Evolutionary conservation across 2,888 invertebrate genomes (phyloP).

Genomic region (Cerastis leucographa): DNA sequence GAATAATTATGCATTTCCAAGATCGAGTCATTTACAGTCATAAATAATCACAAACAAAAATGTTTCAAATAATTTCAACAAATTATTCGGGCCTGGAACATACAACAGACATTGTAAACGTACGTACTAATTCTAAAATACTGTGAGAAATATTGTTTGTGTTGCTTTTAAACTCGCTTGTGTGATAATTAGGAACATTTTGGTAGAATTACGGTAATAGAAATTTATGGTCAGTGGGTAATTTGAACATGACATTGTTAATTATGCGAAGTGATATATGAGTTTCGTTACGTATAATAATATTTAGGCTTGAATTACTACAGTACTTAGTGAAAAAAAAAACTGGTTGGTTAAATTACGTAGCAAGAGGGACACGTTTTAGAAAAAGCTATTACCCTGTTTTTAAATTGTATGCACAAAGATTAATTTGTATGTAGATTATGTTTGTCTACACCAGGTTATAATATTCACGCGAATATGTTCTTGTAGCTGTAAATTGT

Average conservation of each 20-base stretch:
- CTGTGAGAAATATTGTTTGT: constrained; percentile 31
- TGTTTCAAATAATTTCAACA: background rate
- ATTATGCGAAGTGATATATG: constrained; percentile 54
- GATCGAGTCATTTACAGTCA: background rate
- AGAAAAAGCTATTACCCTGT: background rate
- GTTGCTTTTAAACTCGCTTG: constrained; percentile 48
- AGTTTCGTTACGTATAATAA: background rate
- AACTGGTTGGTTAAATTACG: background rate
- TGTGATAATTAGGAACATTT: constrained; percentile 57
- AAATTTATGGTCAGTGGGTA: constrained; percentile 55
- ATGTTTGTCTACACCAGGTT: background rate
- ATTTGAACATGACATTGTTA: constrained; percentile 60
- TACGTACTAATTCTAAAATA: constrained; percentile 34
- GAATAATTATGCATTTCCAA: background rate
- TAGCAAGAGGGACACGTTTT: background rate
- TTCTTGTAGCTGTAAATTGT: background rate
- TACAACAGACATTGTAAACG: background rate
- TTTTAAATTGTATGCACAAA: constrained; percentile 13
- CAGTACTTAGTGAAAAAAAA: constrained; percentile 1
- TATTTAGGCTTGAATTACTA: constrained; percentile 4
- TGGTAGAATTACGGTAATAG: constrained; percentile 49
- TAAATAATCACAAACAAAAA: background rate
- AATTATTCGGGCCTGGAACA: background rate
- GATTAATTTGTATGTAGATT: background rate
- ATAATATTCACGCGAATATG: background rate